Conservation (phyloP, 2,113 vertebrate species). For the Piaya cayana region DNA sequence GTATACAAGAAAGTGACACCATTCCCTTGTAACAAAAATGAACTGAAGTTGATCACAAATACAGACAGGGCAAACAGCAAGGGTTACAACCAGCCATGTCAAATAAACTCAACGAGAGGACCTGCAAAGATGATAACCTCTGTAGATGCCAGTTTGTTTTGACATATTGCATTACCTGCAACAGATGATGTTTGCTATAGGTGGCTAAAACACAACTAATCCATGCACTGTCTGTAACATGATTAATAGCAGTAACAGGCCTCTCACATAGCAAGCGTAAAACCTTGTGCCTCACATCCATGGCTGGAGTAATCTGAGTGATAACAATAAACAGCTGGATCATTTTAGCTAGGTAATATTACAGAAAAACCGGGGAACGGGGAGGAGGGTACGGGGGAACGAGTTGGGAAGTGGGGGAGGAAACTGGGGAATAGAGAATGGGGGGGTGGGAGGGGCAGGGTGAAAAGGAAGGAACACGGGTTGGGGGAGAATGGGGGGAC, state of each 20-base stretch:
- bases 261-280: neutral
- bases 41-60: neutral
- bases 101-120: neutral
- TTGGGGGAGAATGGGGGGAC: no score
- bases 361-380: neutral
- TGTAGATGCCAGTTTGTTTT: neutral
- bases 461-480: no score
- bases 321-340: neutral
- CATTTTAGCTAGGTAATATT: neutral
- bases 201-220: neutral
- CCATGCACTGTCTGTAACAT: neutral
- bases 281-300: neutral
- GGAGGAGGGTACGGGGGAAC: no score
- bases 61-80: accelerated
- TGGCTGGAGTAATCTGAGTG: neutral
- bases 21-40: neutral
- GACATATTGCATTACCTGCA: neutral
- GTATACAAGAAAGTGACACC: neutral
- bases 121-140: neutral
- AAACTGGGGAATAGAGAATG: no score
- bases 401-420: no score
- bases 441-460: no score
- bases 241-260: neutral
- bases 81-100: neutral
- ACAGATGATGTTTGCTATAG: neutral